Base-by-base conservation (phyloP, 1,140 invertebrate genomes). In the Argopecten irradians region DNA sequence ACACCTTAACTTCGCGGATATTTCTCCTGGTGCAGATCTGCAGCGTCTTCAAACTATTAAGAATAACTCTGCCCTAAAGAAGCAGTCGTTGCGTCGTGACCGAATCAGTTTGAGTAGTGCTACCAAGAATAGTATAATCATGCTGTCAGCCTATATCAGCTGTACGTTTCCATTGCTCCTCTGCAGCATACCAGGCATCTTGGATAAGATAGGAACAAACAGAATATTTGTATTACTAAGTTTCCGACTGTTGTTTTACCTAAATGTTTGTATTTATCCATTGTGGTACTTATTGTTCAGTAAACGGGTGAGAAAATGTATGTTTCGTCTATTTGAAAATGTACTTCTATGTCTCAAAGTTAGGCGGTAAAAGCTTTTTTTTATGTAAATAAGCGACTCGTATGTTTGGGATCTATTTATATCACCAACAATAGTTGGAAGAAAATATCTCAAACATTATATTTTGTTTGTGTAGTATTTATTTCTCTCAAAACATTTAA, bases 281-380 rank as follows among this genome's bases (percentile, higher is more conserved):
- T 87, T 91, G 7, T 94, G 93, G 93, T 94, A 94, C 87, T 88
- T 94, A 14, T 14, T 92, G 9, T 94, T 93, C 83, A 94, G 93
- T 86, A 92, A 91, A 71, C 90, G 92, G 14, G 93, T 94, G 13
- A 89, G 91, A 55, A 93, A 93, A 83, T 93, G 93, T 87, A 85
- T 93, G 9, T 86, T 87, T 3, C 86, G 91, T 41, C 34, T 93
- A 39, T 88, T 89, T 35, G 93, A 94, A 71, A 90, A 71, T 34
- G 22, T 92, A 19, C 34, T 92, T 43, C 33, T 88, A 13, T 43
- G 84, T 5, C 41, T 91, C 14, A 90, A 90, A 34, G 85, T 91
- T 5, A 88, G 89, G 83, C 34, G 89, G 35, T 91, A 86, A n/a
- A 71, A 19, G 16, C 3, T 55, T 55, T 11, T 19, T 55, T 11